Conservation (phyloP, 2,888 invertebrate genomes). For the Fabriciana adippe region DNA sequence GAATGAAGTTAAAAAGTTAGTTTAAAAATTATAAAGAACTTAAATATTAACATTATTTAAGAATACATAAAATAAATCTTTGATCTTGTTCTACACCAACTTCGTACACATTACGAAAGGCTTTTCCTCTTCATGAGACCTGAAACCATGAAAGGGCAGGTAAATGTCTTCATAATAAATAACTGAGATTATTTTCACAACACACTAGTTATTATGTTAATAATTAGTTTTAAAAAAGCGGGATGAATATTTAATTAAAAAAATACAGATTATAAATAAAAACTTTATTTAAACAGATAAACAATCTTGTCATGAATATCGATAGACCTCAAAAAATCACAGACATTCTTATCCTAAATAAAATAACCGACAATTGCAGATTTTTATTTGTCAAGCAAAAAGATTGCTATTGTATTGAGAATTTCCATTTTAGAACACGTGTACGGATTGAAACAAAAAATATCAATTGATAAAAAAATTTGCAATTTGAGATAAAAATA, state of each 20-base stretch:
- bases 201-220: constrained; percentile 25
- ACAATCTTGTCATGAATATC: constrained; percentile 31
- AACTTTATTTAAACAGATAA: constrained; percentile 33
- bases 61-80: neutral
- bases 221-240: constrained; percentile 16
- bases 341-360: constrained; percentile 35
- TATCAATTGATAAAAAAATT: neutral
- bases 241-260: constrained; percentile 15
- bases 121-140: constrained; percentile 40
- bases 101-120: constrained; percentile 39
- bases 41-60: too few species aligned
- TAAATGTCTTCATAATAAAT: neutral
- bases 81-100: constrained; percentile 24
- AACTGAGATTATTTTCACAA: neutral
- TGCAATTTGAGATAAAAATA: neutral
- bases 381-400: neutral
- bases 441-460: too few species aligned
- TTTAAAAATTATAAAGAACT: too few species aligned
- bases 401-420: neutral
- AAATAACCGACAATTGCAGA: neutral
- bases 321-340: constrained; percentile 33
- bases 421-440: too few species aligned
- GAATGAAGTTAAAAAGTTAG: too few species aligned
- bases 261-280: constrained; percentile 28
- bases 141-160: constrained; percentile 36